Evolutionary conservation across 2,888 invertebrate species (phyloP), one percentile per base, ranked within the genome.

Genomic region (Eristalinus aeneus): DNA sequence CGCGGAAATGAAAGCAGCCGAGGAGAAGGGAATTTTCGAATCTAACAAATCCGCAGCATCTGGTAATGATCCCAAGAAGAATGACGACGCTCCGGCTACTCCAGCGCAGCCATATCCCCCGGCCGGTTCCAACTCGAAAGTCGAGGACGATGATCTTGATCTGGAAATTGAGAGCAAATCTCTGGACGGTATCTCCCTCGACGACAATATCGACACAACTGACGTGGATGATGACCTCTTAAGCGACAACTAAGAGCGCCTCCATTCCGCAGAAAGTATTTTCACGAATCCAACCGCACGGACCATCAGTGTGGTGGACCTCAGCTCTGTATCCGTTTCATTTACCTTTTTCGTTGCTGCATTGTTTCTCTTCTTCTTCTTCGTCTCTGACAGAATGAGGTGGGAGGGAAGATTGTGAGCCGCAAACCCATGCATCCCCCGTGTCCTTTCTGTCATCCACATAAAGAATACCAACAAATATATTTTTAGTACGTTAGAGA

Each of bases 141-240:
- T 94, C 89, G 97, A 97, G 90, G 97, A 97, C 90, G 89, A 94
- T 90, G 97, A 98, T 90, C 93, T 97, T 54, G 97, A 98, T 90
- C 92, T 96, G 65, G 98, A 98, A 92, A 94, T 98, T 71, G 97
- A 97, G 88, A 96, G 96, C 88, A 94, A 97, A 88, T 95, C 95
- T 88, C 93, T 98, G 16, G 97, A 97, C 88, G 96, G 96, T 88
- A 94, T 97, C 88, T 95, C 95, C 88, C 93, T 98, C 32, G 97
- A 97, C 91, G 96, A 96, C 87, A 95, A 94, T 90, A 95, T 96
- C 88, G 97, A 97, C 91, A 95, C 95, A 74, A 95, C 94, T 91
- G 96, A 96, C 91, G 94, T 96, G 89, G 96, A 96, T 90, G 96
- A 96, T 78, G 91, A 92, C 90, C 93, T 96, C 88, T 92, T 96